Conservation (phyloP, 2,797 vertebrate genomes). For the Strix occidentalis region DNA sequence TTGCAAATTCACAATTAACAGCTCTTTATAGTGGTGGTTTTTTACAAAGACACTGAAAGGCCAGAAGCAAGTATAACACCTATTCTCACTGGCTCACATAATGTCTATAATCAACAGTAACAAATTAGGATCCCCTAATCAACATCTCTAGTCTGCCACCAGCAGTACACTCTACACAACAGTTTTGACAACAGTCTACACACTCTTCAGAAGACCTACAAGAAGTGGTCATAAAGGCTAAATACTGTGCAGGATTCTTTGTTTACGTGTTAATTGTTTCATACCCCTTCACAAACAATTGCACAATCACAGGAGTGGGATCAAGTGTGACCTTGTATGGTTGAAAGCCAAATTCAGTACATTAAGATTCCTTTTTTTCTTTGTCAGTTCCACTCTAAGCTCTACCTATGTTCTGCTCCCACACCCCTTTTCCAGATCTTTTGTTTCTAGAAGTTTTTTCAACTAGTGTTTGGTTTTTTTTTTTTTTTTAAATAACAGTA, state of each 20-base stretch:
- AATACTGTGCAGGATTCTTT: neutral
- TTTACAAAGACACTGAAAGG: constrained; percentile 23
- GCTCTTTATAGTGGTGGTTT: neutral
- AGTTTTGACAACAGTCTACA: neutral
- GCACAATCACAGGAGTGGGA: neutral
- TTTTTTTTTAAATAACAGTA: neutral
- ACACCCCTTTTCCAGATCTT: neutral
- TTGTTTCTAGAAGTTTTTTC: neutral
- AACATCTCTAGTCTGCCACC: neutral
- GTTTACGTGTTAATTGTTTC: neutral
- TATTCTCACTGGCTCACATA: accelerated
- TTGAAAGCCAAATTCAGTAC: neutral
- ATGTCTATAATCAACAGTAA: neutral
- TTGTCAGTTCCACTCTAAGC: neutral
- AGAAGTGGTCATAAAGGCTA: neutral
- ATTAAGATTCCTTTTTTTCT: neutral
- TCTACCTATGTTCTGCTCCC: neutral
- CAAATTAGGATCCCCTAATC: neutral
- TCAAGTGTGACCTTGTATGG: neutral
- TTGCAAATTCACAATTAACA: neutral
- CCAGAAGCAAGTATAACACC: neutral
- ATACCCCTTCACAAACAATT: neutral
- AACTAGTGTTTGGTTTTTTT: neutral
- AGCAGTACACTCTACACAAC: accelerated
- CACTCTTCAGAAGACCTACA: neutral